These are phyloP conservation scores for Haliclona indistincta DNA, from an alignment of 37 sponge, comb jelly and placozoan species.

Conservation along the genomic window DNA sequence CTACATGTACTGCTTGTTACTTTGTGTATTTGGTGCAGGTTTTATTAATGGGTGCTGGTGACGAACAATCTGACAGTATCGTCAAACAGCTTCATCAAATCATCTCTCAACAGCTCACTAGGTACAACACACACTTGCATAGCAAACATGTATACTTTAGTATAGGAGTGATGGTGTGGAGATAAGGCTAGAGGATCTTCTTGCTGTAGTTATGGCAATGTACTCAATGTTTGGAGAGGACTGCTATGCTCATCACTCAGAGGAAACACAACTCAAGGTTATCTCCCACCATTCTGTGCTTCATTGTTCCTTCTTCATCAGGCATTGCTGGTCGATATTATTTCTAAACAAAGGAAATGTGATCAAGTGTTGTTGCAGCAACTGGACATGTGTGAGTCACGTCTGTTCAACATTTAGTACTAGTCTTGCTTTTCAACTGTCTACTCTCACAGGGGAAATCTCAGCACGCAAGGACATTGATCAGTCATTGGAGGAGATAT, in stretches of 20 bases:
- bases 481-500: background rate
- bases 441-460: background rate
- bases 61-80: background rate
- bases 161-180: background rate
- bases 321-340: slow-evolving; percentile 28
- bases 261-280: slow-evolving; percentile 19
- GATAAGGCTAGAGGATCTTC: slow-evolving; percentile 11
- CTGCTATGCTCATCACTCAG: background rate
- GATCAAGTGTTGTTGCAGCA: background rate
- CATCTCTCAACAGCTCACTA: too few relatives aligned
- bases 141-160: background rate
- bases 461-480: background rate
- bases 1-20: too few relatives aligned
- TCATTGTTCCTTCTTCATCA: background rate
- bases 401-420: background rate
- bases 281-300: background rate
- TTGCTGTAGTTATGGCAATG: slow-evolving; percentile 34
- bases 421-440: background rate
- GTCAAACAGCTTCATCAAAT: too few relatives aligned
- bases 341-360: slow-evolving; percentile 24
- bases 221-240: slow-evolving; percentile 41
- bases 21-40: too few relatives aligned
- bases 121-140: too few relatives aligned
- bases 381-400: background rate
- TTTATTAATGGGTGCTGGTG: too few relatives aligned